Conservation (phyloP, 2,888 invertebrate species). For the Drosophila anceps region DNA sequence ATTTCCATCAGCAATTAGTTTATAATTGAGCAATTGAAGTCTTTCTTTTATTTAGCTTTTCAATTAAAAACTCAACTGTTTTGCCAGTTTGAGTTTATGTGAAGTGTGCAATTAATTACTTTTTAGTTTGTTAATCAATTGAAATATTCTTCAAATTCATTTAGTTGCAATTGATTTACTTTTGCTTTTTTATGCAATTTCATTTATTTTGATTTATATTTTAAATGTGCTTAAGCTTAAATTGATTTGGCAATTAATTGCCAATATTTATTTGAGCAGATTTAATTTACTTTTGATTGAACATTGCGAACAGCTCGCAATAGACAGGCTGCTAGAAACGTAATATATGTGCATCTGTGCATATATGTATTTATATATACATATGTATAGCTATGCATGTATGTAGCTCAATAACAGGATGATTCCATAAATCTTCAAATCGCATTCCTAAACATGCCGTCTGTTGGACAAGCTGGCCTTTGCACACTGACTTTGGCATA, state of each 20-base stretch:
- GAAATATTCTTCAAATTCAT: not conserved
- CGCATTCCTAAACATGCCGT: no score
- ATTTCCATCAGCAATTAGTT: no score
- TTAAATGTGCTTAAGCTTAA: not conserved
- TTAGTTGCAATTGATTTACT: not conserved
- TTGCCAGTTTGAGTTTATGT: not conserved
- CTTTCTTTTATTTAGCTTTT: not conserved
- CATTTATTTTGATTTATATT: not conserved
- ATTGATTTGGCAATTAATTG: not conserved
- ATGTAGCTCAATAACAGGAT: no score
- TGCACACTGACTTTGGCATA: no score
- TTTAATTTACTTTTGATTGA: not conserved
- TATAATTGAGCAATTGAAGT: no score
- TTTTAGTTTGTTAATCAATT: conserved; percentile 4
- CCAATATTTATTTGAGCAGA: not conserved
- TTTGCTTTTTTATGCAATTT: not conserved
- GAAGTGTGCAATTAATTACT: conserved; percentile 2
- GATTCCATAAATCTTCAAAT: no score
- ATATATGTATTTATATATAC: not conserved
- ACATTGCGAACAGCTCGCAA: not conserved
- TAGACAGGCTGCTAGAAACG: not conserved
- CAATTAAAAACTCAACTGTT: conserved; percentile 1
- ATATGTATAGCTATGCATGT: no score
- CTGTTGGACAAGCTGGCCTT: no score
- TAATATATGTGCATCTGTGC: no score